Evolutionary conservation across 2,113 vertebrate species (phyloP).

Genomic region (Aphyosemion australe): DNA sequence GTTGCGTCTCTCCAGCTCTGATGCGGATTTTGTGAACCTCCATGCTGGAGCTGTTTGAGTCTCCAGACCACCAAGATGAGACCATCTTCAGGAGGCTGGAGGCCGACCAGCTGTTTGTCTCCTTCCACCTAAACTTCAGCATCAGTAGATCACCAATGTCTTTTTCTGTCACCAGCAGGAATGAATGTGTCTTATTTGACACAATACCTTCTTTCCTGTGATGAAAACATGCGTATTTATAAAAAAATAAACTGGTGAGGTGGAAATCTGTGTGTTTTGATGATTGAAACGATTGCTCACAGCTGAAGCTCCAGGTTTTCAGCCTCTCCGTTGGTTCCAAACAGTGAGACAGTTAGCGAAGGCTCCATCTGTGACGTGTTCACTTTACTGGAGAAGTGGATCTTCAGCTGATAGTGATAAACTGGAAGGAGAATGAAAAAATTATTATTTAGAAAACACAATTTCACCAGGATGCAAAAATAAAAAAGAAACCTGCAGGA

Average conservation of each 20-base stretch:
- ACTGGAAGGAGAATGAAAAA: constrained; percentile 53
- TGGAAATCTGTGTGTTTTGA: constrained; percentile 18
- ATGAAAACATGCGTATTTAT: background rate
- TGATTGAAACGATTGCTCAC: constrained; percentile 61
- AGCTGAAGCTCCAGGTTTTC: constrained; percentile 76
- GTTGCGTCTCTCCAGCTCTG: constrained; percentile 78
- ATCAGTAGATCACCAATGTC: constrained; percentile 79
- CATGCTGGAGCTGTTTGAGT: constrained; percentile 39
- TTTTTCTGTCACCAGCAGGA: constrained; percentile 79
- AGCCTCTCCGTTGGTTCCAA: constrained; percentile 69
- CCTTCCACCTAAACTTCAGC: constrained; percentile 78
- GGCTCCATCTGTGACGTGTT: constrained; percentile 67
- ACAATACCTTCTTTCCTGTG: constrained; percentile 74
- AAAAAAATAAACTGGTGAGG: constrained; percentile 5
- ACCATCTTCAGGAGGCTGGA: constrained; percentile 69
- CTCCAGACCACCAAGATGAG: constrained; percentile 76
- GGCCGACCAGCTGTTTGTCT: constrained; percentile 65
- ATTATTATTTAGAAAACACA: no score
- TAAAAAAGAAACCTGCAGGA: background rate
- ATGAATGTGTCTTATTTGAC: constrained; percentile 75
- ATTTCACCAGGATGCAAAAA: no score
- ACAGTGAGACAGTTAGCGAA: constrained; percentile 71
- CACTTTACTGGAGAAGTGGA: constrained; percentile 75
- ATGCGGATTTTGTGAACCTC: constrained; percentile 77
- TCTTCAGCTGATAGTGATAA: constrained; percentile 83